Conservation (phyloP, 2,113 vertebrate genomes). For the Chelonoidis abingdonii region DNA sequence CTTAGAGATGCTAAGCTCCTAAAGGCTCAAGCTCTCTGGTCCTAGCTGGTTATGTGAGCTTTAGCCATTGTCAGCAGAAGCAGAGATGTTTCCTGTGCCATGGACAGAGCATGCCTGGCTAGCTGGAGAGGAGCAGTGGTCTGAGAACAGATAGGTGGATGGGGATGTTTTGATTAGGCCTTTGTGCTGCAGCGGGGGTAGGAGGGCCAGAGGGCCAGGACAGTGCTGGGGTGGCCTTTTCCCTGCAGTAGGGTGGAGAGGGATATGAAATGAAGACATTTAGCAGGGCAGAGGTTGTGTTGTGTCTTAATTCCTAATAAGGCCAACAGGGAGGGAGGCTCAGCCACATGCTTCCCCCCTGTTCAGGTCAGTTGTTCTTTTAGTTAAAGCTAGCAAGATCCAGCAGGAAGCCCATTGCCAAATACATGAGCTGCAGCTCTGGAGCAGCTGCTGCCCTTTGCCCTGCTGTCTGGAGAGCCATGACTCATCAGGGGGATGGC, state of each 20-base stretch:
- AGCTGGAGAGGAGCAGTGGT: neutral
- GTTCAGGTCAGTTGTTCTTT: neutral
- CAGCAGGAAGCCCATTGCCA: conserved; percentile 35
- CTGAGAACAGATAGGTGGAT: neutral
- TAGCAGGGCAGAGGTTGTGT: conserved; percentile 27
- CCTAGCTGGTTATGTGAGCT: fast-evolving
- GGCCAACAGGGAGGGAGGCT: neutral
- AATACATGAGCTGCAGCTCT: neutral
- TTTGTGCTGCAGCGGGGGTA: neutral
- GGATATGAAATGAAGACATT: neutral
- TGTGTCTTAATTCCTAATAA: neutral
- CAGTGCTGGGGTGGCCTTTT: conserved; percentile 23
- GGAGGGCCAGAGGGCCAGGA: neutral
- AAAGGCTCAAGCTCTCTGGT: neutral
- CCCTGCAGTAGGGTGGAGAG: neutral
- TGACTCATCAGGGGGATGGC: neutral
- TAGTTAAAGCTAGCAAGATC: neutral
- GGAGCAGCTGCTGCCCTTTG: conserved; percentile 58
- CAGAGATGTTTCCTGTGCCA: neutral
- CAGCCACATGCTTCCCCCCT: neutral
- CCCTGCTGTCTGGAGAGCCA: conserved; percentile 3
- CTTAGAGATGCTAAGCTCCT: neutral
- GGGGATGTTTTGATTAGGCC: fast-evolving
- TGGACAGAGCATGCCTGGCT: neutral
- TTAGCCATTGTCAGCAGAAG: neutral